phyloP scores from a whole-genome alignment of 2,797 vertebrate genomes.

The Lophotriccus pileatus region DNA sequence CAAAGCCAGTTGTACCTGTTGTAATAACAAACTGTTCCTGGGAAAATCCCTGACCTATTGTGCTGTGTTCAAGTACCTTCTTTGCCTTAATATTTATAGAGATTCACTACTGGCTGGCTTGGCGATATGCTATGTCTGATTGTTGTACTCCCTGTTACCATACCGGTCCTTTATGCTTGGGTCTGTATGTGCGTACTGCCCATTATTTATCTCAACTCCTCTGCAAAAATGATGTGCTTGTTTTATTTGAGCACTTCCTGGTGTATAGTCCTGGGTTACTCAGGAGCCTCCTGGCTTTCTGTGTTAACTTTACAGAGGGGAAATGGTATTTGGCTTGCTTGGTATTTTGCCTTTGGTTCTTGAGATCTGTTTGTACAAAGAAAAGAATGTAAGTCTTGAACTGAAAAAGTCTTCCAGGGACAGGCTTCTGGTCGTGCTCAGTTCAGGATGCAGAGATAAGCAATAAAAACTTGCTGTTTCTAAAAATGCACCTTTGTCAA shows the following conservation, averaged over 20 bases:
- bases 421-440: background rate
- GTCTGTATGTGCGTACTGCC: background rate
- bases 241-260: background rate
- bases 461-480: background rate
- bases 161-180: background rate
- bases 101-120: background rate
- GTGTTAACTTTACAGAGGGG: background rate
- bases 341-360: background rate
- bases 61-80: background rate
- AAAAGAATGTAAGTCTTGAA: background rate
- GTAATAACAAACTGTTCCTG: background rate
- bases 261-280: background rate
- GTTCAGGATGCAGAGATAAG: background rate
- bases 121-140: background rate
- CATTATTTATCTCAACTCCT: fast-evolving
- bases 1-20: background rate
- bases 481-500: background rate
- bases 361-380: background rate
- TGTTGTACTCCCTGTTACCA: background rate
- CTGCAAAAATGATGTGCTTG: background rate
- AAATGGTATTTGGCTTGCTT: background rate
- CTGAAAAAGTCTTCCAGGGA: background rate
- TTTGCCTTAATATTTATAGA: background rate
- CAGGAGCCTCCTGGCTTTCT: background rate
- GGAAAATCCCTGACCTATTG: background rate